Conservation (phyloP, 2,113 vertebrate genomes). For the Ophiodon elongatus region DNA sequence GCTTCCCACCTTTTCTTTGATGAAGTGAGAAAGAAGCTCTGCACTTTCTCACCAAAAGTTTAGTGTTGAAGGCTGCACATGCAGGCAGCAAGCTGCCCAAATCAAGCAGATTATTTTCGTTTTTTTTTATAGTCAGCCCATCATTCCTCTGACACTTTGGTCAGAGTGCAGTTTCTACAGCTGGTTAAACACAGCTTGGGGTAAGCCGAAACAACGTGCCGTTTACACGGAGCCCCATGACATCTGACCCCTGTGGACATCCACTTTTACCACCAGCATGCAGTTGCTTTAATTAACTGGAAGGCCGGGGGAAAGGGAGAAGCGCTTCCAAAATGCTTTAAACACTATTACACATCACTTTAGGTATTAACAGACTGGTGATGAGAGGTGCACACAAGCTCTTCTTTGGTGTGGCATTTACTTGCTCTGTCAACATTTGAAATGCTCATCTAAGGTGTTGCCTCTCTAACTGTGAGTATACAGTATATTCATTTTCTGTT, state of each 20-base stretch:
- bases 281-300: slow-evolving; percentile 34
- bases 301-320: background rate
- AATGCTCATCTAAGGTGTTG: background rate
- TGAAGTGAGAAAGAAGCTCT: background rate
- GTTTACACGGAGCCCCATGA: slow-evolving; percentile 56
- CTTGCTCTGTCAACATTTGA: background rate
- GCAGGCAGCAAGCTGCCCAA: slow-evolving; percentile 48
- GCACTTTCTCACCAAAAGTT: background rate
- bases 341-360: background rate
- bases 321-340: background rate
- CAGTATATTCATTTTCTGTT: too few relatives aligned
- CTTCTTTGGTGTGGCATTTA: background rate
- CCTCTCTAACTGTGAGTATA: background rate
- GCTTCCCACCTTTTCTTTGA: background rate
- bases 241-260: slow-evolving; percentile 51
- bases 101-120: slow-evolving; percentile 7
- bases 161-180: slow-evolving; percentile 70
- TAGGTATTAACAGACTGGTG: background rate
- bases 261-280: slow-evolving; percentile 32
- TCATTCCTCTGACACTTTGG: slow-evolving; percentile 63
- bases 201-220: slow-evolving; percentile 47
- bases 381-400: background rate
- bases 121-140: background rate
- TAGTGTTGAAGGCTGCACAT: slow-evolving; percentile 14
- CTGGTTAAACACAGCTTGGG: slow-evolving; percentile 81